Percentiles rank a stretch among this genome's conserved stretches.
Evolutionary conservation across 2,888 invertebrate species (phyloP).

Genomic region (Noctua fimbriata): DNA sequence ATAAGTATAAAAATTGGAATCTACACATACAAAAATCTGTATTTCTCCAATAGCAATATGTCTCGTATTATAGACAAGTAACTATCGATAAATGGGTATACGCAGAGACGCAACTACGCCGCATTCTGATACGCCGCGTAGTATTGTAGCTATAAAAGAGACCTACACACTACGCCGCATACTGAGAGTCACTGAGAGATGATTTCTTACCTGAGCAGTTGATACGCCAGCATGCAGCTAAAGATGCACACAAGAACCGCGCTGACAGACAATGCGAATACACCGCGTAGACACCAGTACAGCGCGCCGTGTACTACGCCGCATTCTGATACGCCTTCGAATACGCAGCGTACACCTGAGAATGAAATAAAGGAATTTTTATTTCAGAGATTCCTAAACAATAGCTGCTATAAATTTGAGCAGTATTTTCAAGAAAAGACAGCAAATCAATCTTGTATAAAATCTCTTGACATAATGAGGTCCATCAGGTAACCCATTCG

Average conservation of each 20-base stretch:
- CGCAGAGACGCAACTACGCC: not conserved
- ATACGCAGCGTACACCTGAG: constrained; percentile 94
- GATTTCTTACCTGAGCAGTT: constrained; percentile 92
- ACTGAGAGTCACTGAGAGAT: not conserved
- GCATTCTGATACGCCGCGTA: not conserved
- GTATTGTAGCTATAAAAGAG: not conserved
- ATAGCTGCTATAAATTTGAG: not conserved
- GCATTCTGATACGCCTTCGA: constrained; percentile 96
- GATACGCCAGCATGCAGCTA: constrained; percentile 97
- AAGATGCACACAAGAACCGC: constrained; percentile 97
- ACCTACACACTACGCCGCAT: not conserved
- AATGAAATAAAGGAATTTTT: not conserved
- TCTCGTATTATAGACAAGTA: not conserved
- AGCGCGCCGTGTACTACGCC: constrained; percentile 97
- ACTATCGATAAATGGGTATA: not conserved
- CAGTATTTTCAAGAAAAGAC: not conserved
- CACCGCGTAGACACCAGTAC: constrained; percentile 96
- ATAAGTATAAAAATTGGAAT: not conserved
- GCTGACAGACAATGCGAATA: constrained; percentile 97
- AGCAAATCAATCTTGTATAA: not conserved
- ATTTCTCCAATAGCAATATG: not conserved
- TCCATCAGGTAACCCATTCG: too few relatives aligned
- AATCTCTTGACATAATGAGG: not conserved
- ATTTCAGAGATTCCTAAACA: not conserved
- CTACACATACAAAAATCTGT: not conserved